A percentile compares a stretch with the other conserved stretches of the same genome.
These are phyloP conservation scores for Prolemur simus DNA, from an alignment of 2,113 vertebrate species.

Conservation along the genomic window DNA sequence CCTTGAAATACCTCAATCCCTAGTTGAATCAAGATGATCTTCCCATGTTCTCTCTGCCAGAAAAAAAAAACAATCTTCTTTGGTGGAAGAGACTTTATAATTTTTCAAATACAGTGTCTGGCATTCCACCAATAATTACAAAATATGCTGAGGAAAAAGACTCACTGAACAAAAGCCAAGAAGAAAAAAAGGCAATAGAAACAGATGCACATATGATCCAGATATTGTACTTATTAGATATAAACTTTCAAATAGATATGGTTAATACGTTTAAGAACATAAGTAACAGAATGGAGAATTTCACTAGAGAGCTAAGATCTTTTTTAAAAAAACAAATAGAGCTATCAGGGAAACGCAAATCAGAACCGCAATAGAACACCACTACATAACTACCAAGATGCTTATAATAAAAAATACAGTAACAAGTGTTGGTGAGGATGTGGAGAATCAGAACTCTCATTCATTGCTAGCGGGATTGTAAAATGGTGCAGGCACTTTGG, in stretches of 20 bases:
- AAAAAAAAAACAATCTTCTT: not conserved
- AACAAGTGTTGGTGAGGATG: not conserved
- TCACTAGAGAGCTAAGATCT: not conserved
- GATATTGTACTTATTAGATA: not conserved
- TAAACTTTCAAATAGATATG: not conserved
- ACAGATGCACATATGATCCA: not conserved
- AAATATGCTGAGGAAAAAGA: not conserved
- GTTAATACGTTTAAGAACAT: not conserved
- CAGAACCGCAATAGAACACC: not conserved
- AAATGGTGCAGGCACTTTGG: not conserved
- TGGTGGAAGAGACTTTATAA: not conserved
- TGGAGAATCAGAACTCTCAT: not conserved
- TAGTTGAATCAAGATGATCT: not conserved
- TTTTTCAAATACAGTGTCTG: not conserved
- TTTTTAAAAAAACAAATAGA: not conserved
- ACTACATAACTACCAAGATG: not conserved
- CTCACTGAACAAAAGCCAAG: not conserved
- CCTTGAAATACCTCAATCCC: not conserved
- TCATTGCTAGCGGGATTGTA: not conserved
- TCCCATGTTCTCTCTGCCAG: not conserved
- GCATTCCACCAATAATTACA: not conserved
- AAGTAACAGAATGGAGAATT: not conserved
- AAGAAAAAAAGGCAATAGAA: not conserved
- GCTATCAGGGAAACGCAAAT: not conserved
- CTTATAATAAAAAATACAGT: not conserved